phyloP scores from a whole-genome alignment of 2,113 vertebrate genomes.

The Morone saxatilis region DNA sequence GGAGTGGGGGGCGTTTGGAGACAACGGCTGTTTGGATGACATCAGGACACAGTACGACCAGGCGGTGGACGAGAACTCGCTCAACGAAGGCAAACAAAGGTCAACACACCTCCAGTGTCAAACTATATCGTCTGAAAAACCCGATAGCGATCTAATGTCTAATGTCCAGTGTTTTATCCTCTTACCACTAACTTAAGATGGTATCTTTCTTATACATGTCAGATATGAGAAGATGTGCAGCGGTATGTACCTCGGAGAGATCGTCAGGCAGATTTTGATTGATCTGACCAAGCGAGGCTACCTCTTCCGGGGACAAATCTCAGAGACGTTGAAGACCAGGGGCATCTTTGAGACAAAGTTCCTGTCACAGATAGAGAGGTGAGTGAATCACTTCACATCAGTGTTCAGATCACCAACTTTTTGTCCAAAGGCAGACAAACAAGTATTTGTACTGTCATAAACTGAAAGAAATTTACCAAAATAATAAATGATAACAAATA shows the following conservation, averaged over 20 bases:
- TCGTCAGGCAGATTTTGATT: slow-evolving; percentile 96
- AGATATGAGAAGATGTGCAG: slow-evolving; percentile 99
- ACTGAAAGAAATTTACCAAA: too few species aligned
- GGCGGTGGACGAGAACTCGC: slow-evolving; percentile 94
- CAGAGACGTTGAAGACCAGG: slow-evolving; percentile 94
- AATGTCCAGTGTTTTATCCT: background rate
- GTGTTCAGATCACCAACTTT: background rate
- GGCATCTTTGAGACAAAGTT: slow-evolving; percentile 99
- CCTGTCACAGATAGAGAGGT: slow-evolving; percentile 98
- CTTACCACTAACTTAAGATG: background rate
- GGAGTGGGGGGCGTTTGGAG: slow-evolving; percentile 91
- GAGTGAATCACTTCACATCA: background rate
- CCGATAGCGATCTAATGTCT: background rate
- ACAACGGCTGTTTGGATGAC: slow-evolving; percentile 96
- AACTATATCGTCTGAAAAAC: background rate
- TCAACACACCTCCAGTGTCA: slow-evolving; percentile 56
- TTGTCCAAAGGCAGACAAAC: background rate
- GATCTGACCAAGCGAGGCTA: slow-evolving; percentile 96
- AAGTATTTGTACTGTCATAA: background rate
- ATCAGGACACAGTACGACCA: slow-evolving; percentile 94
- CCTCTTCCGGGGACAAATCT: slow-evolving; percentile 97
- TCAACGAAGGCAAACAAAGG: slow-evolving; percentile 97
- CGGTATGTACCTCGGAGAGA: slow-evolving; percentile 99
- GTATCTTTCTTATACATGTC: background rate
- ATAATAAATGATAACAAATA: background rate